phyloP scores from a whole-genome alignment of 2,113 vertebrate genomes.

The Aegypius monachus region DNA sequence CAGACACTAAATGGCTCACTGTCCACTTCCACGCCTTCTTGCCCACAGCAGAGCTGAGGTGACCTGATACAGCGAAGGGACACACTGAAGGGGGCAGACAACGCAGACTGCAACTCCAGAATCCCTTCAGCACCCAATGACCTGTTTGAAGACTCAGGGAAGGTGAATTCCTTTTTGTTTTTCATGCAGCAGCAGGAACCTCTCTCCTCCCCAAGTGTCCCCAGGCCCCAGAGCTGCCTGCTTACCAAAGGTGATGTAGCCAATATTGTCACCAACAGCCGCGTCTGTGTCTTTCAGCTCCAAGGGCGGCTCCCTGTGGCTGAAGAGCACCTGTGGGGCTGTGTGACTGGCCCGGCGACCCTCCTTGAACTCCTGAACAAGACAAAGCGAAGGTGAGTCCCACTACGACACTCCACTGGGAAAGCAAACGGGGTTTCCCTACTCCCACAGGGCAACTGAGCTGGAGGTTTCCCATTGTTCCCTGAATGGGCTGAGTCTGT shows the following conservation, averaged over 20 bases:
- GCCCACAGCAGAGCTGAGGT: background rate
- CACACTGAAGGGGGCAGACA: background rate
- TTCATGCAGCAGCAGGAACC: background rate
- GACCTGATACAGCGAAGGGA: background rate
- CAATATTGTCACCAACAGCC: conserved; percentile 94
- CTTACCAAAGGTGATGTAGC: conserved; percentile 98
- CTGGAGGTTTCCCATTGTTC: background rate
- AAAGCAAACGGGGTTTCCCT: background rate
- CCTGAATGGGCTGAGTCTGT: background rate
- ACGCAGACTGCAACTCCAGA: background rate
- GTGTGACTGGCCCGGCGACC: conserved; percentile 97
- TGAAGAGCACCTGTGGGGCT: conserved; percentile 97
- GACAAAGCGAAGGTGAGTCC: background rate
- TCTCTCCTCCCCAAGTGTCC: background rate
- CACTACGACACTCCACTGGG: accelerated
- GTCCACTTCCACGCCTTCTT: background rate
- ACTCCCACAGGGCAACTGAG: background rate
- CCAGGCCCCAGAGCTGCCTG: background rate
- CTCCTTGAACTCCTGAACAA: conserved; percentile 94
- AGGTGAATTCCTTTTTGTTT: background rate
- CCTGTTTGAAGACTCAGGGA: background rate
- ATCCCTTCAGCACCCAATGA: background rate
- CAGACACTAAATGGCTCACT: background rate
- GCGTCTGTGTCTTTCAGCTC: conserved; percentile 98
- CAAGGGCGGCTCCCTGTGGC: conserved; percentile 94